phyloP scores from a whole-genome alignment of 2,888 invertebrate genomes.

The Drosophila imparisetae region DNA sequence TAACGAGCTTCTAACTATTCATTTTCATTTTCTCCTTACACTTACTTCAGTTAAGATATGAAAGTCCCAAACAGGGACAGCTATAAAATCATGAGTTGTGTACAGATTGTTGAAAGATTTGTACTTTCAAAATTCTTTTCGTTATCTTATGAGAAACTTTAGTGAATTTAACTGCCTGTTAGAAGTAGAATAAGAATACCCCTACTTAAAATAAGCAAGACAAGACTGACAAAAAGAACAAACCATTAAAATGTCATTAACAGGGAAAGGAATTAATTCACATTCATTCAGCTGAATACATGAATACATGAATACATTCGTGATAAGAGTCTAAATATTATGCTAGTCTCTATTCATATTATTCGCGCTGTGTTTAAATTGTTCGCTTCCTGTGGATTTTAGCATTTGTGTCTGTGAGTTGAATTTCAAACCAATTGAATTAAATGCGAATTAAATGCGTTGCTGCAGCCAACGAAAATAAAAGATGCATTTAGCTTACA shows the following conservation, averaged over 20 bases:
- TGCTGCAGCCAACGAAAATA: constrained; percentile 48
- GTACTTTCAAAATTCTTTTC: not conserved
- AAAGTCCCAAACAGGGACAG: not conserved
- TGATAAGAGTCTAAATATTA: constrained; percentile 5
- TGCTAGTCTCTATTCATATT: constrained; percentile 29
- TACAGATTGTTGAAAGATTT: not conserved
- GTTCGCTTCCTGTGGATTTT: constrained; percentile 65
- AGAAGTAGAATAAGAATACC: not conserved
- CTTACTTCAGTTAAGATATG: not conserved
- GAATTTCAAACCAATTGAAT: constrained; percentile 72
- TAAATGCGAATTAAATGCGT: constrained; percentile 72
- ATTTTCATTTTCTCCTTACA: not conserved
- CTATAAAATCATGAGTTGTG: constrained; percentile 2
- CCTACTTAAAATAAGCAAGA: not conserved
- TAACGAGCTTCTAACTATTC: constrained; percentile 46
- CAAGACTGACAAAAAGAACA: not conserved
- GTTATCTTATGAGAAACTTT: not conserved
- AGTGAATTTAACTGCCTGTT: not conserved
- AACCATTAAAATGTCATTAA: constrained; percentile 11
- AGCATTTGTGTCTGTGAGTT: constrained; percentile 49
- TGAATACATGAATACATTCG: not conserved
- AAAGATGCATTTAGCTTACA: constrained; percentile 51
- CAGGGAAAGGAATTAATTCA: not conserved
- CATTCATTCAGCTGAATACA: not conserved
- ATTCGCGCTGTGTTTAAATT: constrained; percentile 62